Evolutionary conservation across 2,113 vertebrate species (phyloP), one percentile per base, ranked within the genome.

Genomic region (Microtus richardsoni): DNA sequence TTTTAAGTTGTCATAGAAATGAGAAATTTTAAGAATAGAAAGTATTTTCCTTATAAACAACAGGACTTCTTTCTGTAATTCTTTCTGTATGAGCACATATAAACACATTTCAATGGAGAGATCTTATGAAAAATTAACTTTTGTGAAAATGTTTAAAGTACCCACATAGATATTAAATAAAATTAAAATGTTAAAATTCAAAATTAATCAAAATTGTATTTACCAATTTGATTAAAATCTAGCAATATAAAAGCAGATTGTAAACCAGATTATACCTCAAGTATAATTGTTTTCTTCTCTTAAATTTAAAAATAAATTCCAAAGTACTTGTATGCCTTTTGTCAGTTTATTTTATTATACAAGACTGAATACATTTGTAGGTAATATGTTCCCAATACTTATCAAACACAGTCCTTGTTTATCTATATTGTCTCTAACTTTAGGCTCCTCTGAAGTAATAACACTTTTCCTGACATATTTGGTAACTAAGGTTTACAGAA

Each of bases 1-100:
- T 82, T 96, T 95, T 89, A 90, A 93, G 91, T 91, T 95, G 24
- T 11, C 49, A 30, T 39, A 91, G 49, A 3, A 90, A 58, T 28
- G 30, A 60, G 2, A 30, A 68, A 62, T 17, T 95, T 83, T 79
- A 2, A 88, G 94, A 96, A 30, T 62, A 92, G 33, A 36, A 88
- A 36, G 52, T 39, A 28, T 70, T 93, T 86, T 64, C 1, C 77
- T 94, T 84, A 84, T 74, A n/a, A 39, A 88, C 41, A 44, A 28
- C 8, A 93, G 22, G 1, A 5, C 10, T 79, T 64, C 58, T 77
- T 24, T 21, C 66, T 82, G 30, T 89, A 7, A 7, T 79, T 64
- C 49, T 73, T 24, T 24, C 30, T 82, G 30, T 89, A 86, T 70
- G n/a, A 2, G 88, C 5, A 58, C 21, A 64, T 2, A 33, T 8